Base-by-base conservation (phyloP, 2,113 vertebrate genomes). In the Leucopsar rothschildi region DNA sequence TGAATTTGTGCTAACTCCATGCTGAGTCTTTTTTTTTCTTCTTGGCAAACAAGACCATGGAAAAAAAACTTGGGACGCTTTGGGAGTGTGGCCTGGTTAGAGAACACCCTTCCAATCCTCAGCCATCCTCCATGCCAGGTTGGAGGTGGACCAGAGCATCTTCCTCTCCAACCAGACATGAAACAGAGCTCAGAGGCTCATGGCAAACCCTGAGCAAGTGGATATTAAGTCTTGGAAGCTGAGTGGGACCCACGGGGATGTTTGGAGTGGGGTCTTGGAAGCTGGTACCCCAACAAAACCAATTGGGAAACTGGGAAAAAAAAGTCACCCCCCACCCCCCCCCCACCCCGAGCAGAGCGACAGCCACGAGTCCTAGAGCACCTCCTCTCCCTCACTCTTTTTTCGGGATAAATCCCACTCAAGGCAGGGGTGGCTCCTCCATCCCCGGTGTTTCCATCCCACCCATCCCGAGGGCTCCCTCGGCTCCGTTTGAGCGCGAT, bases 211-310 rank as follows among this genome's bases (percentile, higher is more conserved):
- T 2, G 1, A 29, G 12, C 35, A 60, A 42, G 59, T 1, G 6
- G 45, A 7, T 25, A 1, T 33, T 7, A 1, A 39, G 6, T 59
- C 53, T 25, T 28, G 82, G 44, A 79, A 27, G 71, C 28, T 11
- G n/a, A 61, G 23, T 7, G 1, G 6, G n/a, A 25, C 15, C 19
- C 12, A 1, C 0, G 0, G 2, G 45, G 37, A 3, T 60, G 9
- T 60, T 71, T 45, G 23, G 49, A 45, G 39, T 5, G 16, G 20
- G 3, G 1, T 29, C 19, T 55, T 39, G 61, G 53, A 27, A 76
- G 39, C 49, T 5, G 4, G 9, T 81, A 49, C 50, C 5, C 3
- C 7, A 7, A 28, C 42, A 39, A 63, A 63, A 4, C 33, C 28
- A 42, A 1, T 21, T 4, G 64, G 69, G 63, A 63, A 71, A 60